These are phyloP conservation scores for Eupithecia abbreviata DNA, from an alignment of 2,888 invertebrate genomes.

Conservation along the genomic window DNA sequence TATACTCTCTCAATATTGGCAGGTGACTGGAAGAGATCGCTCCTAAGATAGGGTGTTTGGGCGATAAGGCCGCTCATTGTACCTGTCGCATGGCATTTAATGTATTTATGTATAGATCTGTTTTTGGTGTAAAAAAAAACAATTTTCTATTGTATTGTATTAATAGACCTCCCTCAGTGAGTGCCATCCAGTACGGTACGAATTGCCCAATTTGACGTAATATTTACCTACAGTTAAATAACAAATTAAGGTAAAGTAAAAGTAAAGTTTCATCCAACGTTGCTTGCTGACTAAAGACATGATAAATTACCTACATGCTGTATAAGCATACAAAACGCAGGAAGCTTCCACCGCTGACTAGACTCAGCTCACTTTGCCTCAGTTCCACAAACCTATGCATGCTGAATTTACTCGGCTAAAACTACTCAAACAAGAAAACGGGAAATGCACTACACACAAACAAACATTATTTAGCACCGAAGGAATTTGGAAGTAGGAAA, in stretches of 20 bases:
- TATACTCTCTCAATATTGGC: no score
- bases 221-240: not conserved
- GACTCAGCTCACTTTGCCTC: constrained; percentile 1
- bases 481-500: not conserved
- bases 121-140: no score
- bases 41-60: no score
- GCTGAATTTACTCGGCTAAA: constrained; percentile 12
- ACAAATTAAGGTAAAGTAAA: not conserved
- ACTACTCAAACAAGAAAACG: constrained; percentile 22
- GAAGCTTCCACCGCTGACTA: not conserved
- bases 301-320: not conserved
- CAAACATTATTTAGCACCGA: constrained; percentile 11
- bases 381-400: not conserved
- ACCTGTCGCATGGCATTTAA: no score
- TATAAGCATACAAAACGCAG: not conserved
- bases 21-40: no score
- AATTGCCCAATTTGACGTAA: no score
- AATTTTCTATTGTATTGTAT: no score
- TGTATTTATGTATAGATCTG: no score
- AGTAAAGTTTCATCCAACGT: not conserved
- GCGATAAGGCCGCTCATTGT: no score
- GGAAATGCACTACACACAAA: constrained; percentile 14
- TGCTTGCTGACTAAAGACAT: not conserved
- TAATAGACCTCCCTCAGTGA: not conserved
- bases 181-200: not conserved